phyloP scores from a whole-genome alignment of 2,888 invertebrate genomes.

The Branchipolynoe longqiensis region DNA sequence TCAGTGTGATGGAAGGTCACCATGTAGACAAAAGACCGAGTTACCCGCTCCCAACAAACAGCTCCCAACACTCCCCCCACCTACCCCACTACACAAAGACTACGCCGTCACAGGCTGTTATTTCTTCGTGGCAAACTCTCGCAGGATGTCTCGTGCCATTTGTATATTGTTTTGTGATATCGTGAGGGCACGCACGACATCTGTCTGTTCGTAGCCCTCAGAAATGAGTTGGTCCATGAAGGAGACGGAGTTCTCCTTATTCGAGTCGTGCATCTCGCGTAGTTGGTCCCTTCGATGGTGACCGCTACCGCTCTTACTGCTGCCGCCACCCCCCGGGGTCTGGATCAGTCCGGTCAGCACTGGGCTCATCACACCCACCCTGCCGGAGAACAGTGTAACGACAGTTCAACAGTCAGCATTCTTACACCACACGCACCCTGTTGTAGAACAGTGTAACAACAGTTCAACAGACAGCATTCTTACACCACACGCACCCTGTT shows the following conservation, averaged over 20 bases:
- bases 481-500: no score
- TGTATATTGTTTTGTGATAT: slow-evolving; percentile 96
- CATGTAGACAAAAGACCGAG: no score
- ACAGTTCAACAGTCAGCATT: no score
- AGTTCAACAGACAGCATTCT: no score
- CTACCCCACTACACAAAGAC: no score
- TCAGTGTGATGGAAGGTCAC: no score
- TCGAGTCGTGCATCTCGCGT: slow-evolving; percentile 77
- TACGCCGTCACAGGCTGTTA: background rate
- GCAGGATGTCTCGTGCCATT: slow-evolving; percentile 96
- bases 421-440: no score
- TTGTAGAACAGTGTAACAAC: no score
- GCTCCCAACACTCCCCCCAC: no score
- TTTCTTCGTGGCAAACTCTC: slow-evolving; percentile 90
- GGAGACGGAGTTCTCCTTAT: slow-evolving; percentile 80
- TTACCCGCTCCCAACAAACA: background rate
- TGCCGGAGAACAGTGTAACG: background rate
- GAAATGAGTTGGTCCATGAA: slow-evolving; percentile 92
- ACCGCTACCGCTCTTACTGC: background rate
- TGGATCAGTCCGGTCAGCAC: slow-evolving; percentile 8
- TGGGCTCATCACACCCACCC: no score
- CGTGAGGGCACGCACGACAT: slow-evolving; percentile 94
- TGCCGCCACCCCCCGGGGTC: background rate
- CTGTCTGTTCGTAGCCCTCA: slow-evolving; percentile 94
- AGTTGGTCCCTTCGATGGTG: slow-evolving; percentile 65